Conservation (phyloP, 2,888 invertebrate species). For the Lepidonotus clava region DNA sequence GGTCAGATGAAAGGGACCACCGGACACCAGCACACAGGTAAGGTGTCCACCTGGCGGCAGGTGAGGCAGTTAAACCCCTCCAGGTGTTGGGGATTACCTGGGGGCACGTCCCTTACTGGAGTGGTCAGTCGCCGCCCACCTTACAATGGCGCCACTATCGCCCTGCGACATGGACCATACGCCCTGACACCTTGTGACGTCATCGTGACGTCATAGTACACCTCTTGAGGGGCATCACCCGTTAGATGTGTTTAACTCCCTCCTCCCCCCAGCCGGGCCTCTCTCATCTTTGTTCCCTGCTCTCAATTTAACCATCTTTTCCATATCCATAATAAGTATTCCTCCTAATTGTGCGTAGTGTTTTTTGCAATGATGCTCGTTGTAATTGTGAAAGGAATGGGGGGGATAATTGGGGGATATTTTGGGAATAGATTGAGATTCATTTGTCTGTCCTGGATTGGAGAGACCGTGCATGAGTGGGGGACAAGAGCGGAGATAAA, state of each 20-base stretch:
- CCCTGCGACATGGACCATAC: background rate
- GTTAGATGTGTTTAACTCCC: background rate
- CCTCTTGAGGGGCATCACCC: slow-evolving; percentile 7
- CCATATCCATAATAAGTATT: too few species aligned
- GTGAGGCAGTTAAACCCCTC: background rate
- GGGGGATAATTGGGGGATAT: too few species aligned
- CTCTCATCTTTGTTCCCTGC: background rate
- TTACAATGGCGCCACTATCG: background rate
- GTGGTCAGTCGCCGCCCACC: background rate
- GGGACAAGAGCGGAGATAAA: background rate
- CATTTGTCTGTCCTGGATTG: too few species aligned
- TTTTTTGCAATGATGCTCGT: too few species aligned
- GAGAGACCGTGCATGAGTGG: too few species aligned
- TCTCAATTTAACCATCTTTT: too few species aligned
- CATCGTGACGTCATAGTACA: slow-evolving; percentile 10
- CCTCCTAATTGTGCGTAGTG: too few species aligned
- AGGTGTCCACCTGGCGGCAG: slow-evolving; percentile 11
- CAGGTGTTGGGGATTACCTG: background rate
- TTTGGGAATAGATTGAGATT: too few species aligned
- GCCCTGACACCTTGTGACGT: slow-evolving; percentile 3
- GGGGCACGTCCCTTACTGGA: background rate
- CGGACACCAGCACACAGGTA: background rate
- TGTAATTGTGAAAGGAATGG: too few species aligned
- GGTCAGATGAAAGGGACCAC: background rate
- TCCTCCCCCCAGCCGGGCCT: background rate